These are phyloP conservation scores for Australoheros scitulus DNA, from an alignment of 2,113 vertebrate genomes.

Conservation along the genomic window DNA sequence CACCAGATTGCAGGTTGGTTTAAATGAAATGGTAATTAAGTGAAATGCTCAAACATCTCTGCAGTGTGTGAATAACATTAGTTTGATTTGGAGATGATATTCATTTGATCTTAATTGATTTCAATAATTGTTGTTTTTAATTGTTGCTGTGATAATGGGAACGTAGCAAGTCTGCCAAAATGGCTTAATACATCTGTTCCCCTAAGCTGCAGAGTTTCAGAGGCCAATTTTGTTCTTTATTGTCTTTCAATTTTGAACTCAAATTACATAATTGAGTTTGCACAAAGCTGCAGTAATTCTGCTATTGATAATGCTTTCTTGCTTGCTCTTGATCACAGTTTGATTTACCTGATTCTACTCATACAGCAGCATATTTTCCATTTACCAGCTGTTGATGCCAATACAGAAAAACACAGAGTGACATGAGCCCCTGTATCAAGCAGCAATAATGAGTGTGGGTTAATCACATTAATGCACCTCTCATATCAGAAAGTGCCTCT, in stretches of 20 bases:
- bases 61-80: not conserved
- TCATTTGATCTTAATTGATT: slow-evolving; percentile 18
- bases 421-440: slow-evolving; percentile 56
- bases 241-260: slow-evolving; percentile 6
- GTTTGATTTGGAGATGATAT: slow-evolving; percentile 3
- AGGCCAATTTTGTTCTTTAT: slow-evolving; percentile 14
- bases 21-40: not conserved
- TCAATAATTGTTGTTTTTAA: slow-evolving; percentile 24
- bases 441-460: slow-evolving; percentile 64
- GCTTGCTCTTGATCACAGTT: not conserved
- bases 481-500: slow-evolving; percentile 70
- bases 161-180: slow-evolving; percentile 6
- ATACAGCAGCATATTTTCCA: slow-evolving; percentile 32
- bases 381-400: slow-evolving; percentile 60
- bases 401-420: slow-evolving; percentile 46
- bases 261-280: slow-evolving; percentile 13
- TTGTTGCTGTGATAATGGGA: not conserved
- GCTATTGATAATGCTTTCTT: slow-evolving; percentile 4
- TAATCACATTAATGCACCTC: slow-evolving; percentile 74
- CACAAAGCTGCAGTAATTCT: not conserved
- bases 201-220: not conserved
- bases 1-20: not conserved
- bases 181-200: not conserved
- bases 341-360: slow-evolving; percentile 15
- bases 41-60: not conserved